phyloP scores from a whole-genome alignment of 2,888 invertebrate genomes.

The Orthosia incerta region DNA sequence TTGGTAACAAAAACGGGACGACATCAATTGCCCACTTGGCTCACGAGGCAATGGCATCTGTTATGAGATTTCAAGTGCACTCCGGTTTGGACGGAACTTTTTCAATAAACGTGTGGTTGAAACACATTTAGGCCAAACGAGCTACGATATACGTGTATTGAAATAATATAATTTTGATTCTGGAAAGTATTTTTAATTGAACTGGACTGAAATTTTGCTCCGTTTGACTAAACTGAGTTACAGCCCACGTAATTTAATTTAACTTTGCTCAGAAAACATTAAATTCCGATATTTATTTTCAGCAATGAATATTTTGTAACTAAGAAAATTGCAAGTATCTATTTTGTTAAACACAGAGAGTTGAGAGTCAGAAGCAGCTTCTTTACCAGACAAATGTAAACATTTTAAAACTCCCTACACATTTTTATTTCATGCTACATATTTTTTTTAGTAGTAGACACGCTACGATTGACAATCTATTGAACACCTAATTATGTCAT shows the following conservation, averaged over 20 bases:
- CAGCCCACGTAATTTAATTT: not conserved
- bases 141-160: not conserved
- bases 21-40: slow-evolving; percentile 18
- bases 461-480: no score
- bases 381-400: no score
- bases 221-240: not conserved
- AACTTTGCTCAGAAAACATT: no score
- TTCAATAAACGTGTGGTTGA: slow-evolving; percentile 51
- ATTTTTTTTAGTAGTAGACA: no score
- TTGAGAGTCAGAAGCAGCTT: no score
- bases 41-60: slow-evolving; percentile 29
- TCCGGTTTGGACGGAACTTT: slow-evolving; percentile 52
- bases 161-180: not conserved
- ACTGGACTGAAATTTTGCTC: not conserved
- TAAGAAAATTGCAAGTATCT: no score
- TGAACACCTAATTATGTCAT: no score
- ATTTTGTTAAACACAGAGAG: no score
- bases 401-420: no score
- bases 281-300: no score
- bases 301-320: no score
- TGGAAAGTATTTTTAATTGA: slow-evolving; percentile 4
- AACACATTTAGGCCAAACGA: slow-evolving; percentile 44
- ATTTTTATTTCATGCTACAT: no score
- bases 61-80: slow-evolving; percentile 54
- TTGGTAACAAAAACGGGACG: slow-evolving; percentile 20